These are phyloP conservation scores for Myiothlypis chrysogaster DNA, from an alignment of 2,797 vertebrate species.

Conservation along the genomic window DNA sequence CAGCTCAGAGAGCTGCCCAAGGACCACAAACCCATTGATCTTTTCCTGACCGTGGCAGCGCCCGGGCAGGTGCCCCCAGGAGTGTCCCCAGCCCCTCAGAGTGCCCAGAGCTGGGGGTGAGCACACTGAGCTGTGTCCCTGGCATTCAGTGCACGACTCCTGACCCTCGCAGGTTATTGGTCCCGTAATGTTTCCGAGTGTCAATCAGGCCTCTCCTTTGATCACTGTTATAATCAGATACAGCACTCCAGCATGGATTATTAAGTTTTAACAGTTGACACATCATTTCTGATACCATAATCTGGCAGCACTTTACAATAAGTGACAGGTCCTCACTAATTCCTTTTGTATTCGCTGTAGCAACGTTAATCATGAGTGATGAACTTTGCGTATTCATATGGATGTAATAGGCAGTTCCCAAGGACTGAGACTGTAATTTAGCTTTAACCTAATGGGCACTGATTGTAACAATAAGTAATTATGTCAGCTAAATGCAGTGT, in stretches of 20 bases:
- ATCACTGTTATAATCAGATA: conserved; percentile 64
- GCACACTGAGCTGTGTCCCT: fast-evolving
- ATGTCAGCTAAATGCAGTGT: conserved; percentile 74
- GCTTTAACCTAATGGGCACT: conserved; percentile 72
- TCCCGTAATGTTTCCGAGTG: neutral
- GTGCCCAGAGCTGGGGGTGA: neutral
- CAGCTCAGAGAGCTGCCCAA: neutral
- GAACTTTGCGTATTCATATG: conserved; percentile 73
- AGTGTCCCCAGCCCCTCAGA: neutral
- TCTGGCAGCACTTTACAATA: conserved; percentile 66
- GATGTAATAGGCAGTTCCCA: conserved; percentile 74
- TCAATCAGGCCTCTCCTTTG: conserved; percentile 60
- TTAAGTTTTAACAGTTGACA: conserved; percentile 60
- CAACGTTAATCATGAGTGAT: conserved; percentile 73
- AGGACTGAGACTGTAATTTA: conserved; percentile 75
- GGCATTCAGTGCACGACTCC: neutral
- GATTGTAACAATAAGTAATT: conserved; percentile 75
- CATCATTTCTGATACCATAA: conserved; percentile 57
- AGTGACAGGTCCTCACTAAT: conserved; percentile 70
- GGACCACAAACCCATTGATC: neutral
- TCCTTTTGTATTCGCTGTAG: conserved; percentile 66
- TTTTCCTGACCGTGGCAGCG: neutral
- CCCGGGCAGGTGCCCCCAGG: neutral
- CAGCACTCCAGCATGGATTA: conserved; percentile 63
- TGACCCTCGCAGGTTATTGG: conserved; percentile 52